Evolutionary conservation across 2,888 invertebrate genomes (phyloP).

Genomic region (Drosophila ustulata): DNA sequence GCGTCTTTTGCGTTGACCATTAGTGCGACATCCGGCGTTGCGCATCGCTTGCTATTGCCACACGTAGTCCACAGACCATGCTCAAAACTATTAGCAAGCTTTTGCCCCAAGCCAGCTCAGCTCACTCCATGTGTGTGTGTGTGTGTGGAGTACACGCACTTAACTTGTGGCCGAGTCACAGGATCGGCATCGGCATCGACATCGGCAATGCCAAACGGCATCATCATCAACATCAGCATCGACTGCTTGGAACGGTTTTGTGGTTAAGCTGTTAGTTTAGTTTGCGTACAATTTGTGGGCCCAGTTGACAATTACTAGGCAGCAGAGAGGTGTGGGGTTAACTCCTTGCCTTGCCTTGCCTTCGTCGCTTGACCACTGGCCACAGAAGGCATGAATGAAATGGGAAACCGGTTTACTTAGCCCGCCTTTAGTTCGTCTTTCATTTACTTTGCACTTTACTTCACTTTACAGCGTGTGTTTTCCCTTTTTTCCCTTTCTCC

Average conservation of each 20-base stretch:
- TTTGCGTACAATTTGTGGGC: conserved; percentile 79
- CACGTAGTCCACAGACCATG: conserved; percentile 51
- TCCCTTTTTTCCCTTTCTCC: conserved; percentile 25
- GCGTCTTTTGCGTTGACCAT: conserved; percentile 76
- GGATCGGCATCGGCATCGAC: conserved; percentile 57
- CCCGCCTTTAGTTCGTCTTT: conserved; percentile 59
- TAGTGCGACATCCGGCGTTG: conserved; percentile 84
- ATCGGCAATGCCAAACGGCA: conserved; percentile 49
- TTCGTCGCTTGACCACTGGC: conserved; percentile 35
- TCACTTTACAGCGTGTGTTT: conserved; percentile 38
- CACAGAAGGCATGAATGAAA: conserved; percentile 71
- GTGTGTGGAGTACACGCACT: conserved; percentile 48
- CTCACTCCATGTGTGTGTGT: not conserved
- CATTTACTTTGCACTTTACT: conserved; percentile 74
- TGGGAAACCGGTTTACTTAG: conserved; percentile 73
- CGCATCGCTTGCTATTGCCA: conserved; percentile 63
- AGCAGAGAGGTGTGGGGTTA: not conserved
- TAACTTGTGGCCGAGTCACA: conserved; percentile 69
- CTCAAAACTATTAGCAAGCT: conserved; percentile 72
- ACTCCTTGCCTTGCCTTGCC: conserved; percentile 3
- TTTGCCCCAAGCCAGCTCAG: conserved; percentile 35
- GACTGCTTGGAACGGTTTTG: conserved; percentile 57
- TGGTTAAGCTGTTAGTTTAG: conserved; percentile 79
- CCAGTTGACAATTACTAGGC: conserved; percentile 74
- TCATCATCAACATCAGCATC: conserved; percentile 44